phyloP scores from a whole-genome alignment of 2,797 vertebrate species.

The Corythornis leucogaster region DNA sequence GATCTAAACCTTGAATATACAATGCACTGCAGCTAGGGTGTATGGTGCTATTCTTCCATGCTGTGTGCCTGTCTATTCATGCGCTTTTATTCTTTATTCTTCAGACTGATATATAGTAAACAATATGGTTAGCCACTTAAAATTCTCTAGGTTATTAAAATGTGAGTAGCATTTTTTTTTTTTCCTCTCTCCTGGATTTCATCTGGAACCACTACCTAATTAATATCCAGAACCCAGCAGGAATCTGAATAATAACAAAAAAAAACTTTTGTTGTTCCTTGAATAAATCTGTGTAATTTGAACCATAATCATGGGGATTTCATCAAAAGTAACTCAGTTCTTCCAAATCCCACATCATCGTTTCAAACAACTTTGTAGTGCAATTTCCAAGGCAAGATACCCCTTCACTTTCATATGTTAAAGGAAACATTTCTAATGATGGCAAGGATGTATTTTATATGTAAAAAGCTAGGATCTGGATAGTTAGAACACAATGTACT shows the following conservation, averaged over 20 bases:
- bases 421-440: conserved; percentile 14
- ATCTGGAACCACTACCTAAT: conserved; percentile 66
- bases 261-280: conserved; percentile 63
- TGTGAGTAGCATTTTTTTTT: conserved; percentile 42
- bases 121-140: conserved; percentile 73
- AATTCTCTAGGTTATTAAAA: conserved; percentile 74
- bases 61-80: conserved; percentile 58
- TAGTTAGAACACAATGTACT: background rate
- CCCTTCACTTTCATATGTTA: conserved; percentile 50
- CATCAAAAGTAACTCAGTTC: conserved; percentile 68
- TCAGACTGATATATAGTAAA: conserved; percentile 63
- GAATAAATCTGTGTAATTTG: conserved; percentile 73
- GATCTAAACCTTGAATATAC: conserved; percentile 70
- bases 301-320: conserved; percentile 68
- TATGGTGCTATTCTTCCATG: conserved; percentile 53
- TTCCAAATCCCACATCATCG: conserved; percentile 44
- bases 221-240: conserved; percentile 70
- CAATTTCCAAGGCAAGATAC: conserved; percentile 56
- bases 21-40: conserved; percentile 59
- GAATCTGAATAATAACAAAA: conserved; percentile 61
- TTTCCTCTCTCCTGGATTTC: conserved; percentile 32
- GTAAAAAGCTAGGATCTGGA: background rate
- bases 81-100: conserved; percentile 55
- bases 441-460: background rate
- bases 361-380: conserved; percentile 63